These are phyloP conservation scores for Mycetomoellerius zeteki DNA, from an alignment of 1,140 invertebrate genomes.

Conservation along the genomic window DNA sequence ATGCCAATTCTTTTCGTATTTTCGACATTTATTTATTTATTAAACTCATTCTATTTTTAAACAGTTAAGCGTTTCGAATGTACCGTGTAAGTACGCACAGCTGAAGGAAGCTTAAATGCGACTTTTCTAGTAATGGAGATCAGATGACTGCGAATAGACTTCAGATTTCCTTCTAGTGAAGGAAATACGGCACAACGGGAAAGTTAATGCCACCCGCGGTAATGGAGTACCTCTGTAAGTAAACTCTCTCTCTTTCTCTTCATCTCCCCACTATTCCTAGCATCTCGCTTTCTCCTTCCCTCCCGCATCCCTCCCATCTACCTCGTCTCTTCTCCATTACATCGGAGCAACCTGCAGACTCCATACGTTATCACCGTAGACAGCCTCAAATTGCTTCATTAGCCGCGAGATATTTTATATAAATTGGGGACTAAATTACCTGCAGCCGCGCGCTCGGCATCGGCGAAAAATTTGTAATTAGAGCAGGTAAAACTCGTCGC, in stretches of 20 bases:
- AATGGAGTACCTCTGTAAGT: conserved; percentile 72
- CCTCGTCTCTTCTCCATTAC: conserved; percentile 79
- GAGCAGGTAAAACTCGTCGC: conserved; percentile 77
- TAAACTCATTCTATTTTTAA: background rate
- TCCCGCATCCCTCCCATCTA: background rate
- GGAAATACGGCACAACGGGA: conserved; percentile 60
- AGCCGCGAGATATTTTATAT: conserved; percentile 86
- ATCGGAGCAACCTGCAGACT: conserved; percentile 79
- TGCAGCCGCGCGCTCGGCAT: conserved; percentile 58
- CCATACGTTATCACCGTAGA: conserved; percentile 84
- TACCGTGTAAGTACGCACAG: background rate
- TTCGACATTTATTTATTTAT: conserved; percentile 19
- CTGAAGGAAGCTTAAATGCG: conserved; percentile 6
- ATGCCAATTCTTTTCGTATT: background rate
- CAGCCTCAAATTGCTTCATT: conserved; percentile 87
- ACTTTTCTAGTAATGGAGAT: conserved; percentile 59
- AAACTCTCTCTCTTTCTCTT: conserved; percentile 67
- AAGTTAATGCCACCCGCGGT: conserved; percentile 72
- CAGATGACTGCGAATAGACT: conserved; percentile 61
- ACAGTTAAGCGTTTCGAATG: background rate
- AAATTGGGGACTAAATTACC: conserved; percentile 86
- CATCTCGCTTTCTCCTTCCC: conserved; percentile 11
- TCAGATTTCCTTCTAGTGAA: conserved; percentile 65
- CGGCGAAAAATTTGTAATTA: conserved; percentile 85
- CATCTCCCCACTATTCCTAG: background rate